Evolutionary conservation across 2,113 vertebrate genomes (phyloP).

Genomic region (Phaethornis superciliosus): DNA sequence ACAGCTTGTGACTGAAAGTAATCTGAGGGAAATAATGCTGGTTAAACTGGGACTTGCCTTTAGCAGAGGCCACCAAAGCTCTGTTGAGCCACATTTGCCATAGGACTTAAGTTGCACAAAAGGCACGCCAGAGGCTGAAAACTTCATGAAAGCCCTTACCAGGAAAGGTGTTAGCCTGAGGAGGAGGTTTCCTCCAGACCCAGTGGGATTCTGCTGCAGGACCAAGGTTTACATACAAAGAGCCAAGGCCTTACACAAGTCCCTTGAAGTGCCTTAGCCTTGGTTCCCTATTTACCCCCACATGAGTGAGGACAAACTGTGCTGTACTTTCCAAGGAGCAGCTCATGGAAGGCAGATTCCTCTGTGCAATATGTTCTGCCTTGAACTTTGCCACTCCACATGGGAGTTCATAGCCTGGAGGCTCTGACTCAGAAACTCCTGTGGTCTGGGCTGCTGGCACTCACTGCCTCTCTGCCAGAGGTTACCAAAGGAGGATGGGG

Average conservation of each 20-base stretch:
- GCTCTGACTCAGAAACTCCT: neutral
- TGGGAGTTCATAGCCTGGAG: neutral
- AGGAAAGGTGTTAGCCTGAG: neutral
- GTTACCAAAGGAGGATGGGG: neutral
- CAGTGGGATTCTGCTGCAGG: neutral
- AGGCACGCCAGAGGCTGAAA: neutral
- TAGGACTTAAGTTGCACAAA: neutral
- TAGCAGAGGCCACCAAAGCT: neutral
- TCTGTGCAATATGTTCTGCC: neutral
- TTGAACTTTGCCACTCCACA: constrained; percentile 10
- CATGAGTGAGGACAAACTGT: neutral
- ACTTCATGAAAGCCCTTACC: neutral
- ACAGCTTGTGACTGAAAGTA: neutral
- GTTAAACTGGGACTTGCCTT: neutral
- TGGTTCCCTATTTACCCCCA: neutral
- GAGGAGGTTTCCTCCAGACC: neutral
- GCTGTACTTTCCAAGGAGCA: neutral
- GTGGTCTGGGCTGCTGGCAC: neutral
- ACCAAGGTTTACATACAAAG: neutral
- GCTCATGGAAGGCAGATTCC: neutral
- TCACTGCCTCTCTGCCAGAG: neutral
- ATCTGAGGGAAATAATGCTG: neutral
- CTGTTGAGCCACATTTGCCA: neutral
- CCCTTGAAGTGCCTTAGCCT: neutral
- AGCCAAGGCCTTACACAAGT: neutral